phyloP scores from a whole-genome alignment of 2,888 invertebrate species.

The Lycia hirtaria region DNA sequence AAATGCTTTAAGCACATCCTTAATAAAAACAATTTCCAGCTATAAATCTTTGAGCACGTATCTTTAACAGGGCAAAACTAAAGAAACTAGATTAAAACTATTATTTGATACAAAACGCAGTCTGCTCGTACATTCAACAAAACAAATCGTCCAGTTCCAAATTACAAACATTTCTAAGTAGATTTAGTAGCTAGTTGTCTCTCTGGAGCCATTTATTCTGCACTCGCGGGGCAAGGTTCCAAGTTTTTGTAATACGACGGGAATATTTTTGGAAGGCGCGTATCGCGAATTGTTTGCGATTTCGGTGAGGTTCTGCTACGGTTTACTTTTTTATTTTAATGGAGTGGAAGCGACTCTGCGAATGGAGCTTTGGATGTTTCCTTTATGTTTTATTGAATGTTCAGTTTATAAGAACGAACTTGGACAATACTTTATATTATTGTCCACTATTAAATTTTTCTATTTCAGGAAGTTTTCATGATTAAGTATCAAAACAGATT shows the following conservation, averaged over 20 bases:
- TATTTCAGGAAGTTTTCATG: too few species aligned
- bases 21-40: too few species aligned
- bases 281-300: constrained; percentile 45
- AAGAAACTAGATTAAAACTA: constrained; percentile 4
- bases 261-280: constrained; percentile 45
- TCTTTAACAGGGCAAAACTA: background rate
- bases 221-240: constrained; percentile 42
- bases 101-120: constrained; percentile 14
- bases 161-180: constrained; percentile 24
- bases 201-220: constrained; percentile 35
- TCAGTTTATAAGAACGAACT: background rate
- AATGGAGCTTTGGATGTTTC: constrained; percentile 1
- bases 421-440: too few species aligned
- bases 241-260: constrained; percentile 48
- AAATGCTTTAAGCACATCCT: too few species aligned
- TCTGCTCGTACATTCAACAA: constrained; percentile 1
- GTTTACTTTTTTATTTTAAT: constrained; percentile 38
- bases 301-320: constrained; percentile 32
- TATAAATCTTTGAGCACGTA: background rate
- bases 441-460: too few species aligned
- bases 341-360: constrained; percentile 27
- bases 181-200: constrained; percentile 22
- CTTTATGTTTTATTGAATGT: constrained; percentile 4
- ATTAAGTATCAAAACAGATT: too few species aligned
- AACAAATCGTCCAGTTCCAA: constrained; percentile 13